phyloP scores from a whole-genome alignment of 2,797 vertebrate genomes.

The Vireo griseus region DNA sequence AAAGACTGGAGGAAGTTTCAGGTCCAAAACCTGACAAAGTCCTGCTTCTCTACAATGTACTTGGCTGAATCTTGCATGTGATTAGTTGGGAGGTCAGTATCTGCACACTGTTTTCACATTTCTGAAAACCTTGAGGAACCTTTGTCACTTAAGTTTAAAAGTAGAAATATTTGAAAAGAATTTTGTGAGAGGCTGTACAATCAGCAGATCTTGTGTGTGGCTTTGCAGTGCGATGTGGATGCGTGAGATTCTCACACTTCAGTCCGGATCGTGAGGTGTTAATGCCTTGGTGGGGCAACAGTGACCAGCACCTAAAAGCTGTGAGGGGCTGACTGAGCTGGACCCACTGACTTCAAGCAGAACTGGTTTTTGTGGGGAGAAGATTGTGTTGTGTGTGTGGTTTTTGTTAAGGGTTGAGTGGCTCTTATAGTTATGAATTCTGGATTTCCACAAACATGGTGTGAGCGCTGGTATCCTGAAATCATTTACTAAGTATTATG shows the following conservation, averaged over 20 bases:
- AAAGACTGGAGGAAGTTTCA: neutral
- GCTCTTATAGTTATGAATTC: neutral
- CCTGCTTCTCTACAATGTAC: accelerated
- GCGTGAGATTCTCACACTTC: accelerated
- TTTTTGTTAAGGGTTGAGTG: neutral
- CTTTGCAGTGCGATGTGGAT: neutral
- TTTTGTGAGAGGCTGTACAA: neutral
- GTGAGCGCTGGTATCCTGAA: neutral
- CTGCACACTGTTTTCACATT: neutral
- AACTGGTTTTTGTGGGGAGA: neutral
- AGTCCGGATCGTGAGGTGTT: neutral
- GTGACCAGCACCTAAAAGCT: neutral
- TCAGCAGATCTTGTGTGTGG: accelerated
- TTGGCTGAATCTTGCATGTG: neutral
- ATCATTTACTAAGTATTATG: neutral
- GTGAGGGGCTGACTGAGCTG: neutral
- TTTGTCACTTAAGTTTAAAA: neutral
- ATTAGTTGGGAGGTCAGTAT: neutral
- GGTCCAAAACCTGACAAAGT: neutral
- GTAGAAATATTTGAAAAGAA: neutral
- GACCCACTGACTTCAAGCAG: neutral
- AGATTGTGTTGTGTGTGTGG: neutral
- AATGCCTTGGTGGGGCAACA: neutral
- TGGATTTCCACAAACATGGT: neutral
- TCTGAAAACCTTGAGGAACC: neutral